These are phyloP conservation scores for Procavia capensis DNA, from an alignment of 2,113 vertebrate genomes.

Conservation along the genomic window DNA sequence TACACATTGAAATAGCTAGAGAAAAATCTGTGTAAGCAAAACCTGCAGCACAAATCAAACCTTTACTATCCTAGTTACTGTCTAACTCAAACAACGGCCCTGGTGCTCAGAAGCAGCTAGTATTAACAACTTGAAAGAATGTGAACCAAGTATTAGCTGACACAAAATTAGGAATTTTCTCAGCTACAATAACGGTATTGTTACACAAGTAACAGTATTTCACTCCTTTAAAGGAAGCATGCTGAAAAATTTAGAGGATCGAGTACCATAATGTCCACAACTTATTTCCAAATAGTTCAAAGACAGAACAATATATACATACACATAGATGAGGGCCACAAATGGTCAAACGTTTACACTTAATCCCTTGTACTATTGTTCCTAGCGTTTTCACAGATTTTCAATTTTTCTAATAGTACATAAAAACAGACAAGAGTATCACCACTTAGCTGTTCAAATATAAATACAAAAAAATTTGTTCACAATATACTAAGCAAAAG, in stretches of 20 bases:
- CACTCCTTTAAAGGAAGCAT: constrained; percentile 14
- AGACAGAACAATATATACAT: neutral
- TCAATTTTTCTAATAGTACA: neutral
- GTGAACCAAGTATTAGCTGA: neutral
- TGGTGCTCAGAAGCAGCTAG: neutral
- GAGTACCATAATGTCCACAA: neutral
- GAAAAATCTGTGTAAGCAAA: constrained; percentile 29
- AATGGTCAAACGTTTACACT: neutral
- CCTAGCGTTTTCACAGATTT: neutral
- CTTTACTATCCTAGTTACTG: neutral
- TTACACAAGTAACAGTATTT: no score
- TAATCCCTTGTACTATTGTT: neutral
- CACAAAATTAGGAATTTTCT: neutral
- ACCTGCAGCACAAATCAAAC: neutral
- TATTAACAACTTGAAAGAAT: neutral
- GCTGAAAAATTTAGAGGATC: neutral
- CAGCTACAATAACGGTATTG: neutral
- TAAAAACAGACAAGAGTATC: neutral
- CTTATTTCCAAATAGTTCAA: constrained; percentile 19
- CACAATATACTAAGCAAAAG: neutral
- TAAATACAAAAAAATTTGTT: neutral
- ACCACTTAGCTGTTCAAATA: neutral
- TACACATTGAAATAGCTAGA: neutral
- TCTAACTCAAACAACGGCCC: neutral
- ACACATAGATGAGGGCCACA: neutral